Evolutionary conservation across 1,140 invertebrate species (phyloP), one percentile per base, ranked within the genome.

Genomic region (Coelopa frigida): DNA sequence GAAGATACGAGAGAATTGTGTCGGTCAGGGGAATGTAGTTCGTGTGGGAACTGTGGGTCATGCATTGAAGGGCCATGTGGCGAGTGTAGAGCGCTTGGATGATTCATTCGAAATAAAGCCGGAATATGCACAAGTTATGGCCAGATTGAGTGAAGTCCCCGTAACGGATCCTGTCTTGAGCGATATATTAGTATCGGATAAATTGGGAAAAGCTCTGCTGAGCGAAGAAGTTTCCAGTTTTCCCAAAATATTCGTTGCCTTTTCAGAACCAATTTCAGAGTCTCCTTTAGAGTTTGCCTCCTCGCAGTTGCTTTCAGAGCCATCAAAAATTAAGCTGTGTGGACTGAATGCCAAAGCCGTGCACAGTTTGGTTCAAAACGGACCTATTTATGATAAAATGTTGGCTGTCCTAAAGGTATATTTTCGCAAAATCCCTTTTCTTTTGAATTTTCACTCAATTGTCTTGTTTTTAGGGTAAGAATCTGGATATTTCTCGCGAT

Each of bases 1-100:
- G 3, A 75, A 78, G 44, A 73, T 82, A 44, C 77, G 80, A 48
- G 74, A 79, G 31, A 73, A 77, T 60, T 78, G 78, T 39, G 78
- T 81, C 1, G 80, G 80, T 23, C 74, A 77, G 67, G 77, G 76
- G 33, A 76, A 75, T 47, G 74, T 79, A 8, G 76, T 78, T 5
- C 68, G 76, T 44, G 70, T 78, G 7, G 74, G 70, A 0, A 56
- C 57, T 8, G 44, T 48, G 20, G 52, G 52, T 3, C 40, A n/a
- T n/a, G n/a, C n/a, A n/a, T n/a, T n/a, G n/a, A n/a, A 59, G 0
- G 35, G 41, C 5, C 56, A 59, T 31, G 33, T 44, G 55, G 49
- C 17, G 5, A 32, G n/a, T n/a, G 3, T 20, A 2, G n/a, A n/a
- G 27, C 27, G n/a, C 7, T 29, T 29, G 27, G 8, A 29, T 29